Percentiles rank a stretch among this genome's conserved stretches.
These are phyloP conservation scores for Danio choprae DNA, from an alignment of 2,797 vertebrate species.

Conservation along the genomic window DNA sequence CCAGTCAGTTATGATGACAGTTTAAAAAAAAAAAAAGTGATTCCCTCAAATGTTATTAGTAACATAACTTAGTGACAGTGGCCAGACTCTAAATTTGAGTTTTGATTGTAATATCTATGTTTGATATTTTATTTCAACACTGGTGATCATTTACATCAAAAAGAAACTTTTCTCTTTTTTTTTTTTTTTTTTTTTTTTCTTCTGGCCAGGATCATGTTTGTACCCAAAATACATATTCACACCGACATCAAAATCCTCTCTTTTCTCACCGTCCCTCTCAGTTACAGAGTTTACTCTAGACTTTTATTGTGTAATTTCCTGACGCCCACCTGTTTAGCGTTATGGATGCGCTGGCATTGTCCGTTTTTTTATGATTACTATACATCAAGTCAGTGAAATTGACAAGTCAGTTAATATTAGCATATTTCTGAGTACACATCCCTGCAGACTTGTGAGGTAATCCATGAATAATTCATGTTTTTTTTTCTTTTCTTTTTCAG, in stretches of 20 bases:
- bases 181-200: too few species aligned
- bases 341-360: conserved; percentile 31
- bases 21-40: too few species aligned
- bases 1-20: too few species aligned
- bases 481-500: neutral
- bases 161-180: too few species aligned
- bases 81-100: too few species aligned
- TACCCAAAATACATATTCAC: neutral
- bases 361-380: conserved; percentile 33
- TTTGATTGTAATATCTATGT: too few species aligned
- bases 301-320: conserved; percentile 23
- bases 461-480: conserved; percentile 36
- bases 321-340: conserved; percentile 21
- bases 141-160: too few species aligned
- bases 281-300: conserved; percentile 5
- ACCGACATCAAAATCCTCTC: neutral
- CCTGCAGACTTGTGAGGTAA: conserved; percentile 20
- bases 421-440: conserved; percentile 32
- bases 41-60: too few species aligned
- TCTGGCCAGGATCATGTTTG: neutral
- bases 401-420: conserved; percentile 48
- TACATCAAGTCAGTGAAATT: conserved; percentile 42
- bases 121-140: too few species aligned
- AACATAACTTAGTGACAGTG: too few species aligned
- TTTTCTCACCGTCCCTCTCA: neutral